These are phyloP conservation scores for Lacerta viridis DNA, from an alignment of 2,797 vertebrate species.

Conservation along the genomic window DNA sequence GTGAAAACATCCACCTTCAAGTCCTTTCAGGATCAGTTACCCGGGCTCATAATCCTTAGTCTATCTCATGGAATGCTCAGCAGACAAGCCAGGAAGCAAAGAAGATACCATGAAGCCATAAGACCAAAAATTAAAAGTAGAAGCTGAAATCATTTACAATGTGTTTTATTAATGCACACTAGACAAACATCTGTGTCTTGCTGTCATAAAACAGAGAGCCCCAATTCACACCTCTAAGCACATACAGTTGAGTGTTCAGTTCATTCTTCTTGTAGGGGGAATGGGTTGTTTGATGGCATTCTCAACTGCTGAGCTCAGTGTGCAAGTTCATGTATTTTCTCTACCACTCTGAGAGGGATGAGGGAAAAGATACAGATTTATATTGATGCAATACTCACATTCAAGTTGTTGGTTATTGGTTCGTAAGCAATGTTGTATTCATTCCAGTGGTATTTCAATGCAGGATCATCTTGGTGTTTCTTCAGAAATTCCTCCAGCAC, in stretches of 20 bases:
- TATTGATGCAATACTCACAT: slow-evolving; percentile 73
- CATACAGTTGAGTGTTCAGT: background rate
- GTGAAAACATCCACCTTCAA: background rate
- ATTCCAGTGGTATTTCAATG: slow-evolving; percentile 74
- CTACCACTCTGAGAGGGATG: background rate
- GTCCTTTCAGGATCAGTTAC: no score
- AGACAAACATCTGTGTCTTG: background rate
- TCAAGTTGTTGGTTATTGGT: slow-evolving; percentile 83
- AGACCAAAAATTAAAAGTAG: no score
- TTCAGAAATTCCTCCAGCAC: slow-evolving; percentile 64
- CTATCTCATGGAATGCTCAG: no score
- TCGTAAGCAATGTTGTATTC: slow-evolving; percentile 64
- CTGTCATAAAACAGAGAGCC: background rate
- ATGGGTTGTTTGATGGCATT: background rate
- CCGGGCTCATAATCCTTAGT: no score
- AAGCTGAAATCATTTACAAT: no score
- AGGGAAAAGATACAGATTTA: background rate
- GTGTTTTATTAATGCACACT: background rate
- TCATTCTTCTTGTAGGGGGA: background rate
- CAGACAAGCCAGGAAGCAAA: no score
- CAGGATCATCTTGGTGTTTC: slow-evolving; percentile 71
- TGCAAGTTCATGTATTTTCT: background rate
- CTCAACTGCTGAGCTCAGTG: background rate
- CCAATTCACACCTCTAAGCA: background rate
- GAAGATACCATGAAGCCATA: no score